A percentile compares a stretch with the other conserved stretches of the same genome.
These are phyloP conservation scores for Heliconius himera DNA, from an alignment of 1,140 invertebrate species.

Conservation along the genomic window DNA sequence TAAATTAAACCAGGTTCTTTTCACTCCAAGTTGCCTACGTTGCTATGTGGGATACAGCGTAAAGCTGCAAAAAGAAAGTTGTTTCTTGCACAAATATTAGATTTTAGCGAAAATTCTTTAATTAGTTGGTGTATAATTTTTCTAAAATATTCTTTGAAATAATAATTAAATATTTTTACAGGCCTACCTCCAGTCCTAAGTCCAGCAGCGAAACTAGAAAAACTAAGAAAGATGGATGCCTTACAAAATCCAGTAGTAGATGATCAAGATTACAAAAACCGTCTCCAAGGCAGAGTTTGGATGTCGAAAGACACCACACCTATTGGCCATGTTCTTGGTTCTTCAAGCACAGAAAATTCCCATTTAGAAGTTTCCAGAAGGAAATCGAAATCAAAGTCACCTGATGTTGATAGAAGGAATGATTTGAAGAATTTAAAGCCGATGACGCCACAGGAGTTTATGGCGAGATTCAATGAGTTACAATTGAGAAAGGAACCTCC, in stretches of 20 bases:
- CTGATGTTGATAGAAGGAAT: conserved; percentile 19
- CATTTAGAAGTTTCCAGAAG: conserved; percentile 19
- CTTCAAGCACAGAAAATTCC: neutral
- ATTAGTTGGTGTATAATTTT: too few relatives aligned
- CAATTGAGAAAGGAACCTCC: conserved; percentile 41
- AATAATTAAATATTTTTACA: conserved; percentile 22
- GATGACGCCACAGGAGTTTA: conserved; percentile 61
- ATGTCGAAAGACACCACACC: conserved; percentile 15
- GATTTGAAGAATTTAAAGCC: conserved; percentile 58
- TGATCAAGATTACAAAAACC: conserved; percentile 46
- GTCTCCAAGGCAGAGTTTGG: conserved; percentile 48
- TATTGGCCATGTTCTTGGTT: conserved; percentile 39
- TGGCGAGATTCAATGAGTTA: conserved; percentile 54
- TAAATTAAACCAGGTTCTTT: too few relatives aligned
- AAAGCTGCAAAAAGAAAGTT: too few relatives aligned
- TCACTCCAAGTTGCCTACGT: too few relatives aligned
- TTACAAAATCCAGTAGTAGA: conserved; percentile 47
- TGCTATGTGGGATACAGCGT: too few relatives aligned
- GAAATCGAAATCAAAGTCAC: conserved; percentile 9
- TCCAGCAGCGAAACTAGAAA: conserved; percentile 65
- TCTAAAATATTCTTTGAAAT: too few relatives aligned
- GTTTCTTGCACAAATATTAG: too few relatives aligned
- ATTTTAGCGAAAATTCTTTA: too few relatives aligned
- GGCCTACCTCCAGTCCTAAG: conserved; percentile 61
- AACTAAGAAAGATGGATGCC: conserved; percentile 65